phyloP scores from a whole-genome alignment of 2,888 invertebrate species.

The Hypomecis punctinalis region DNA sequence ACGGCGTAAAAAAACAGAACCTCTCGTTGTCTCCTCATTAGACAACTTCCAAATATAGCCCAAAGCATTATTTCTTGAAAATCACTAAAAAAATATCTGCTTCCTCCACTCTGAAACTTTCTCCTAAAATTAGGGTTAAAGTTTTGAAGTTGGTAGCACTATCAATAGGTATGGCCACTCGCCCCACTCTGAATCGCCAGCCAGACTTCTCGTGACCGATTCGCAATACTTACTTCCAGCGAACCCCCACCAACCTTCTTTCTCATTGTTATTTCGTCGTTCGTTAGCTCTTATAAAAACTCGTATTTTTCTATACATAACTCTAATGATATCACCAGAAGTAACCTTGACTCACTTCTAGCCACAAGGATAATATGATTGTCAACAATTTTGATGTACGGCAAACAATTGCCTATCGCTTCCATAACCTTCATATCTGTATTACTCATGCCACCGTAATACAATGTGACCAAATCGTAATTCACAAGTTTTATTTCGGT shows the following conservation, averaged over 20 bases:
- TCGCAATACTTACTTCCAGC: constrained; percentile 62
- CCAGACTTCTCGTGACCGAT: constrained; percentile 61
- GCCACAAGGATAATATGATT: constrained; percentile 20
- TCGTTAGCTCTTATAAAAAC: constrained; percentile 46
- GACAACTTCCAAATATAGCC: too few species aligned
- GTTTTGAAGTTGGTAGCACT: too few species aligned
- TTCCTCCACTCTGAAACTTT: too few species aligned
- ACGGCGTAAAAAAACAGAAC: too few species aligned
- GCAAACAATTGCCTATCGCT: constrained; percentile 27
- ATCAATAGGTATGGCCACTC: constrained; percentile 25
- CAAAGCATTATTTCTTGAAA: too few species aligned
- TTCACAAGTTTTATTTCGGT: neutral
- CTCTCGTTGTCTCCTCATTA: too few species aligned
- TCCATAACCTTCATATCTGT: constrained; percentile 11
- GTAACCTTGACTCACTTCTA: constrained; percentile 43
- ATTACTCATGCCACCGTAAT: constrained; percentile 15
- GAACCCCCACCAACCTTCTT: constrained; percentile 55
- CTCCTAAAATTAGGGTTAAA: too few species aligned
- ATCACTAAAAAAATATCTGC: too few species aligned
- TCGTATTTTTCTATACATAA: constrained; percentile 41
- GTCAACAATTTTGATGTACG: constrained; percentile 36
- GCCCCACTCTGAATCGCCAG: constrained; percentile 46
- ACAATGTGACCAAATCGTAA: constrained; percentile 9
- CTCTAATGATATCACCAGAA: constrained; percentile 36
- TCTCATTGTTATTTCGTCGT: constrained; percentile 61